Base-by-base conservation (phyloP, 92 coral and sea anemone genomes). In the Parazoanthus swiftii region DNA sequence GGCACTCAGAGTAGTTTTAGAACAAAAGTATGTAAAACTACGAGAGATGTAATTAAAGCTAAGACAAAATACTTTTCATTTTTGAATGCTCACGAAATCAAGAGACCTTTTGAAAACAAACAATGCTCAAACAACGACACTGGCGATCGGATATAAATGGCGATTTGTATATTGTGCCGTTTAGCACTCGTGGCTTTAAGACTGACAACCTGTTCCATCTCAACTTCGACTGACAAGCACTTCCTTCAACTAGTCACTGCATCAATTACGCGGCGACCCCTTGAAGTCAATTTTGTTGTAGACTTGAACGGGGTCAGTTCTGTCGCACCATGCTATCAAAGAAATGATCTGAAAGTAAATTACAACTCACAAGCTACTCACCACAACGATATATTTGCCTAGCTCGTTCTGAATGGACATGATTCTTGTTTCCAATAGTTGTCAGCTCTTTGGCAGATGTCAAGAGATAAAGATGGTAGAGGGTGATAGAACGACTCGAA, bases 321-420 rank as follows among this genome's bases (percentile, higher is more conserved):
- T 63, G 25, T 20, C n/a, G 26, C 25, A 3, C 9, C 26, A 58
- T 58, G 21, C 66, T 4, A 39, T 39, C 4, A 58, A 13, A 13
- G 3, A 2, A 63, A 63, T 63, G 25, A 21, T 20, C 70, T 63
- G 26, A 63, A 63, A 63, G 71, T 54, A 58, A 20, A 54, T 33
- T 42, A 58, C 21, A 80, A 43, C 36, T 77, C 3, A 43, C 11
- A 65, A 36, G 59, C 4, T 54, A 91, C 95, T 93, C 82, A 93
- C 95, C 82, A 88, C 48, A 4, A 93, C 92, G 63, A 89, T 39
- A 68, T 90, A 91, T 79, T 92, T 86, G n/a, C 88, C 92, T 13
- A 93, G 77, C 54, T 93, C 95, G 88, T 91, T 93, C 23, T 80
- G 88, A n/a, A 83, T 84, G 2, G 88, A 39, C 91, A 89, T 89